phyloP scores from a whole-genome alignment of 2,888 invertebrate genomes.

The Eupithecia tripunctaria region DNA sequence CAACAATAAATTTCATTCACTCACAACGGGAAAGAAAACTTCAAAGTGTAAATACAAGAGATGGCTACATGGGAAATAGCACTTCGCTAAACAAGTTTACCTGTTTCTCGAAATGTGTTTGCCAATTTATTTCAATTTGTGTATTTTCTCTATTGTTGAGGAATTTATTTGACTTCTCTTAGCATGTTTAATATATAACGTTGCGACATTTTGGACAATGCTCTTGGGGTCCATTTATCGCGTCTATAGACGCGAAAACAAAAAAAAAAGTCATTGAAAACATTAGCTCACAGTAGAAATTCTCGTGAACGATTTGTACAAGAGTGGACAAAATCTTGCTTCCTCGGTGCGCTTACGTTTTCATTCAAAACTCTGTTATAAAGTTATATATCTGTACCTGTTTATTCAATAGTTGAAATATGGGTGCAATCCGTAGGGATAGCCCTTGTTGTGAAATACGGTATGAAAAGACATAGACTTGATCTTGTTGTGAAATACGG shows the following conservation, averaged over 20 bases:
- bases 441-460: neutral
- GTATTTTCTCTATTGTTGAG: constrained; percentile 28
- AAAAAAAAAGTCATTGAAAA: constrained; percentile 58
- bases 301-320: constrained; percentile 47
- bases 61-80: constrained; percentile 57
- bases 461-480: neutral
- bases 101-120: constrained; percentile 41
- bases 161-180: constrained; percentile 34
- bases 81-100: constrained; percentile 42
- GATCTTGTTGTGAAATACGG: neutral
- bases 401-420: neutral
- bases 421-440: neutral
- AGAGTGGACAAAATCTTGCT: constrained; percentile 53
- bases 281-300: constrained; percentile 56
- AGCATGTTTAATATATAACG: constrained; percentile 13
- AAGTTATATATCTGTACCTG: too few species aligned
- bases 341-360: constrained; percentile 7
- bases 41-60: constrained; percentile 60
- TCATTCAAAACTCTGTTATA: neutral
- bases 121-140: constrained; percentile 39
- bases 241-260: too few species aligned
- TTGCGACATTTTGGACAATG: constrained; percentile 18
- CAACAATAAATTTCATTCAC: constrained; percentile 70
- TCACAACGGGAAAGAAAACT: constrained; percentile 53
- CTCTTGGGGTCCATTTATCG: constrained; percentile 8